Conservation (phyloP, 2,797 vertebrate species). For the Rhynchotus rufescens region DNA sequence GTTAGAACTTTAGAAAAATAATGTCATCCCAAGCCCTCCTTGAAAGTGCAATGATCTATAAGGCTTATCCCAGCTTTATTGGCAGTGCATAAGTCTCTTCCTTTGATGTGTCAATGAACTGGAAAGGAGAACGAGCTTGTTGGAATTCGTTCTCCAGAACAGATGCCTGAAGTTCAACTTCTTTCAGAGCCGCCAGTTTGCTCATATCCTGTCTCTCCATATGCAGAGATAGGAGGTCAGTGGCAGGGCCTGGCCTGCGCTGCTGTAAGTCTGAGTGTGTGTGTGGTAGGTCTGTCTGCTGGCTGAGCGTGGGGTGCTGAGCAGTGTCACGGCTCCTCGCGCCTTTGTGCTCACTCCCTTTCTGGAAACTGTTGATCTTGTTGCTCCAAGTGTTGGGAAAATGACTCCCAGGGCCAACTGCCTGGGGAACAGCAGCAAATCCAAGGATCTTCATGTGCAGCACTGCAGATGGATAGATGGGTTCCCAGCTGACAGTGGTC, state of each 20-base stretch:
- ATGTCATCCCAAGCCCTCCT: background rate
- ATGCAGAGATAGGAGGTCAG: background rate
- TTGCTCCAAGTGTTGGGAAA: fast-evolving
- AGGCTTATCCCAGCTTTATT: constrained; percentile 33
- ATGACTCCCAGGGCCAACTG: fast-evolving
- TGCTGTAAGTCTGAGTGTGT: background rate
- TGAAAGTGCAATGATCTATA: constrained; percentile 12
- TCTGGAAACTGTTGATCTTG: background rate
- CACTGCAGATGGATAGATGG: background rate
- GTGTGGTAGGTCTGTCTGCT: background rate
- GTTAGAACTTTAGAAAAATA: background rate
- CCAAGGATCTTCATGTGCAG: fast-evolving
- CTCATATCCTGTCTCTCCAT: constrained; percentile 5
- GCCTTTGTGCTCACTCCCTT: background rate
- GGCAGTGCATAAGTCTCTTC: constrained; percentile 1
- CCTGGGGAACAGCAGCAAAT: fast-evolving
- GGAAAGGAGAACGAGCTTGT: background rate
- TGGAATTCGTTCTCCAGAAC: background rate
- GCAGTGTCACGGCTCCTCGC: background rate
- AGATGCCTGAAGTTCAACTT: background rate
- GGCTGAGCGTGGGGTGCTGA: background rate
- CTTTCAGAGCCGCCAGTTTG: background rate
- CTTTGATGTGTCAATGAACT: constrained; percentile 49
- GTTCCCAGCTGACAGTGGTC: background rate
- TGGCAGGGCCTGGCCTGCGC: background rate